Evolutionary conservation across 2,113 vertebrate genomes (phyloP).

Genomic region (Syngnathus scovelli): DNA sequence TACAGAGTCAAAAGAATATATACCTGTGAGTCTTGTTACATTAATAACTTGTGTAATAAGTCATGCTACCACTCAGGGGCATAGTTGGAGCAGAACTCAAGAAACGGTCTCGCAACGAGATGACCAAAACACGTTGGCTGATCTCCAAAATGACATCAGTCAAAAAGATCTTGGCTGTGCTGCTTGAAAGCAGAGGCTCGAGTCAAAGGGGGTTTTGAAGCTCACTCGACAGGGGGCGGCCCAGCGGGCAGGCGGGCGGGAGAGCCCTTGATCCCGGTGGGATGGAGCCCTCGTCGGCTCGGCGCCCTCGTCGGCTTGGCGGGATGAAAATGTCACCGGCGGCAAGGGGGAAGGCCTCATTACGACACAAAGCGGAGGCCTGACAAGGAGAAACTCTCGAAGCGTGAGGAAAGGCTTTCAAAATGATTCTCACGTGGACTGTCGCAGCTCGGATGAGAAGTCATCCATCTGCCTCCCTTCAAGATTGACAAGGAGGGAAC

Average conservation of each 20-base stretch:
- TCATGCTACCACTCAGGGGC: no score
- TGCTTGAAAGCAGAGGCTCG: neutral
- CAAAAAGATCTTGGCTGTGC: neutral
- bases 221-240: no score
- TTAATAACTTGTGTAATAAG: no score
- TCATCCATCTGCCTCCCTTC: neutral
- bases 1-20: no score
- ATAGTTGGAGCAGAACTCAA: no score
- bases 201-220: constrained; percentile 10
- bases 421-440: no score
- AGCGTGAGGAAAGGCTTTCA: neutral
- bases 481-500: constrained; percentile 29
- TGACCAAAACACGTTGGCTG: neutral
- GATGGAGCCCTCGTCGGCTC: constrained; percentile 37
- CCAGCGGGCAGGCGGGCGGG: constrained; percentile 31
- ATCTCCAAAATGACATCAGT: neutral
- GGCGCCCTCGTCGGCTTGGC: constrained; percentile 33
- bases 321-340: constrained; percentile 61
- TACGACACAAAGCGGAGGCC: no score
- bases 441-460: no score
- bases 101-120: neutral
- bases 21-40: no score
- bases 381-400: constrained; percentile 18
- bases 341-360: constrained; percentile 6
- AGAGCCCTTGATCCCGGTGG: constrained; percentile 47